phyloP scores from a whole-genome alignment of 2,113 vertebrate species.

The Periophthalmus modestus region DNA sequence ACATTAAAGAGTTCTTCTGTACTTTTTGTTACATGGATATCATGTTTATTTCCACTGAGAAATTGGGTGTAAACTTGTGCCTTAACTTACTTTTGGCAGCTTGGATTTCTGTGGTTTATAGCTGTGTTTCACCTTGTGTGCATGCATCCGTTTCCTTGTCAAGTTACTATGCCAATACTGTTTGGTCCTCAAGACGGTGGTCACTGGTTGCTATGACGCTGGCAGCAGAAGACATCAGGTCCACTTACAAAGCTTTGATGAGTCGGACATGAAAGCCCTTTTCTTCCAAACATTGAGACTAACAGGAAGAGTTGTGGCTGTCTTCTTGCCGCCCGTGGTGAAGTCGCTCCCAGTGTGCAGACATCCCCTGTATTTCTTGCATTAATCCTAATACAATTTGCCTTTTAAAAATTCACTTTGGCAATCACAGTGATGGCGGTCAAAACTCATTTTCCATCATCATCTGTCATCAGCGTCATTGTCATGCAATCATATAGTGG shows the following conservation, averaged over 20 bases:
- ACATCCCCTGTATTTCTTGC: conserved; percentile 32
- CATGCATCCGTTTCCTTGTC: conserved; percentile 19
- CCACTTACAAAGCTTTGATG: conserved; percentile 52
- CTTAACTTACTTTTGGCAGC: not conserved
- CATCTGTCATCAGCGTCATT: conserved; percentile 66
- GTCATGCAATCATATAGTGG: conserved; percentile 67
- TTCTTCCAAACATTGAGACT: conserved; percentile 41
- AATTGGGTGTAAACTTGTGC: conserved; percentile 36
- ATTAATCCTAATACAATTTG: conserved; percentile 22
- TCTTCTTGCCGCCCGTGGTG: conserved; percentile 9
- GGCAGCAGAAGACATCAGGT: conserved; percentile 48
- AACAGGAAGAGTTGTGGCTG: conserved; percentile 20
- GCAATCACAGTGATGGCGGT: conserved; percentile 28
- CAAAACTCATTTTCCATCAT: conserved; percentile 53
- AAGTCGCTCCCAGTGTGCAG: not conserved
- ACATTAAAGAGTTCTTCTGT: conserved; percentile 30
- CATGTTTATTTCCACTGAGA: conserved; percentile 19
- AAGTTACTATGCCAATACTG: conserved; percentile 44
- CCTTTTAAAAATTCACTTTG: conserved; percentile 25
- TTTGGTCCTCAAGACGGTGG: conserved; percentile 43
- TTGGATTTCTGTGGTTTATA: conserved; percentile 16
- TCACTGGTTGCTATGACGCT: conserved; percentile 59
- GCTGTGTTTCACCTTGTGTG: not conserved
- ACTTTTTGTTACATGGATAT: conserved; percentile 42
- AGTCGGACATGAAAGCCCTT: conserved; percentile 48